Percentiles rank a stretch among this genome's conserved stretches.
phyloP scores from a whole-genome alignment of 2,888 invertebrate genomes.

The Tinea semifulvella region DNA sequence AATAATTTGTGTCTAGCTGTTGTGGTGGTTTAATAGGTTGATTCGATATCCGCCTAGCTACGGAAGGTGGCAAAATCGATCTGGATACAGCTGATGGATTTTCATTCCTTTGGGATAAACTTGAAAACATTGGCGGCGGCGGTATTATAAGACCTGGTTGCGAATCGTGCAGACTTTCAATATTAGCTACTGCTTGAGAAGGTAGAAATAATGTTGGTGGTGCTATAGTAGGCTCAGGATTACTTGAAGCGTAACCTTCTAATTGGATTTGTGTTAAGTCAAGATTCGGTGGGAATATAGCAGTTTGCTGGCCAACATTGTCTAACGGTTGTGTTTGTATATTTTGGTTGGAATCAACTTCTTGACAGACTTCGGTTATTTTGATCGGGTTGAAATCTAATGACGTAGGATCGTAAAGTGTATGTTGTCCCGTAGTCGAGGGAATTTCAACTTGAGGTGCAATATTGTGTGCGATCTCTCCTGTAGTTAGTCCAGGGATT shows the following conservation, averaged over 20 bases:
- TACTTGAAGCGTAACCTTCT: too few species aligned
- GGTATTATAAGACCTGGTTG: conserved; percentile 37
- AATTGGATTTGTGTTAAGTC: too few species aligned
- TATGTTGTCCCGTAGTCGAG: conserved; percentile 14
- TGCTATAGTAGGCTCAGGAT: too few species aligned
- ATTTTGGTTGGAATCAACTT: too few species aligned
- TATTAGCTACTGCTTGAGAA: too few species aligned
- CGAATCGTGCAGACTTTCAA: too few species aligned
- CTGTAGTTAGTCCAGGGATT: conserved; percentile 75
- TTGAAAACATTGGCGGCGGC: conserved; percentile 54
- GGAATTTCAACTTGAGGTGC: conserved; percentile 6
- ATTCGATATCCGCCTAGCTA: conserved; percentile 47
- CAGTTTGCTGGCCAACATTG: too few species aligned
- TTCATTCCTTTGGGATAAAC: conserved; percentile 27
- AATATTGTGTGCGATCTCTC: conserved; percentile 23
- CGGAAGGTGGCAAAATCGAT: conserved; percentile 47
- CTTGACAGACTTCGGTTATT: too few species aligned
- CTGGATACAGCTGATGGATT: conserved; percentile 28
- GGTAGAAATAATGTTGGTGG: too few species aligned
- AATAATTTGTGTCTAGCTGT: neutral
- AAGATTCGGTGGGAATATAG: too few species aligned
- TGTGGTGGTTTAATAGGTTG: conserved; percentile 39
- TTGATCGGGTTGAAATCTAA: too few species aligned
- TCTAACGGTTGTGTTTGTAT: too few species aligned
- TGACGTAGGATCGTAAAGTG: conserved; percentile 14